Percentiles rank a stretch among this genome's conserved stretches.
These are phyloP conservation scores for Serranus cabrilla DNA, from an alignment of 2,797 vertebrate genomes.

Conservation along the genomic window DNA sequence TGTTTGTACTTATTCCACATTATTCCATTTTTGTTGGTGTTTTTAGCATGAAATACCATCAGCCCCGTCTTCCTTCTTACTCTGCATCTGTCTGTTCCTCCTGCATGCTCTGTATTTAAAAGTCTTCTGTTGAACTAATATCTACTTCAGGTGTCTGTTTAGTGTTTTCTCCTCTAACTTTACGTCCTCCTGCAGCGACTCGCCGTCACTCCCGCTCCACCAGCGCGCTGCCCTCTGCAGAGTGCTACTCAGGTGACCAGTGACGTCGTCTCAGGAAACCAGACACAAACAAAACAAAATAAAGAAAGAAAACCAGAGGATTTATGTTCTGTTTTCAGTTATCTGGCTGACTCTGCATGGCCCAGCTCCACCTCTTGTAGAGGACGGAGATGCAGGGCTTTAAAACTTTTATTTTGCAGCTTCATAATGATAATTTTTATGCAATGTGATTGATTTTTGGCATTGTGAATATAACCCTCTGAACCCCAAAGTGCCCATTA, in stretches of 20 bases:
- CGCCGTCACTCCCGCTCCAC: conserved; percentile 95
- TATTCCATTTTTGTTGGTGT: no score
- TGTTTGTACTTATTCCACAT: no score
- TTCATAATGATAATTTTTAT: not conserved
- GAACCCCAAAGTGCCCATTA: no score
- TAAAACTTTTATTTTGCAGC: conserved; percentile 13
- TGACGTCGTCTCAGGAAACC: not conserved
- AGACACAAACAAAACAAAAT: not conserved
- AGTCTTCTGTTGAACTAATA: conserved; percentile 1
- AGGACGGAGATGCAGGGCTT: not conserved
- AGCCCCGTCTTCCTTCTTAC: not conserved
- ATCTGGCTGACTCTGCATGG: conserved; percentile 38
- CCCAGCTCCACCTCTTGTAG: not conserved
- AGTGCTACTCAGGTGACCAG: conserved; percentile 95
- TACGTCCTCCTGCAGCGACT: conserved; percentile 89
- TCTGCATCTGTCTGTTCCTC: not conserved
- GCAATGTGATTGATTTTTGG: not conserved
- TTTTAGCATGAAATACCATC: no score
- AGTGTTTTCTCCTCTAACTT: conserved; percentile 76
- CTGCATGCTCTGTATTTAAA: conserved; percentile 32
- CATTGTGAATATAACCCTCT: no score
- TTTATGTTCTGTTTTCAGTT: not conserved
- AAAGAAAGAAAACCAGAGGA: no score
- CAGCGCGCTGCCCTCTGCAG: conserved; percentile 93
- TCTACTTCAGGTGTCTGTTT: not conserved